phyloP scores from a whole-genome alignment of 30 jellyfish, hydroid and myxozoan species.

The Phacellophora camtschatica region DNA sequence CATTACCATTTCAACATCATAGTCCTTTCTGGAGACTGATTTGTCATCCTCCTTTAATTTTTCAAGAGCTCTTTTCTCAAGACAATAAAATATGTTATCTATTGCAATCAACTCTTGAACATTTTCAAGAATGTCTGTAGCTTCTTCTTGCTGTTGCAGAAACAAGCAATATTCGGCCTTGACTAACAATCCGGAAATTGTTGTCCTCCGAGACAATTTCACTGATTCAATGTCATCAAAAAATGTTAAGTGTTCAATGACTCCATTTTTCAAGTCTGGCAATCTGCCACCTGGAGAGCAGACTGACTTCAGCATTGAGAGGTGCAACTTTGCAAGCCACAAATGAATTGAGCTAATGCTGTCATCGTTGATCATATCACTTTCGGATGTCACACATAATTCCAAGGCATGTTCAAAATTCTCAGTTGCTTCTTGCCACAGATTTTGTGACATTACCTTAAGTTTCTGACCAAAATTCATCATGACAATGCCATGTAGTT shows the following conservation, averaged over 20 bases:
- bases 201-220: conserved; percentile 34
- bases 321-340: conserved; percentile 43
- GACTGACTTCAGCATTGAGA: conserved; percentile 24
- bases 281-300: conserved; percentile 52
- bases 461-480: conserved; percentile 77
- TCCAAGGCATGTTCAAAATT: conserved; percentile 43
- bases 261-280: conserved; percentile 43
- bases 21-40: neutral
- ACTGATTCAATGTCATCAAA: conserved; percentile 49
- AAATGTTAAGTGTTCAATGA: conserved; percentile 14
- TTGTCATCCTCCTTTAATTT: neutral
- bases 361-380: conserved; percentile 20
- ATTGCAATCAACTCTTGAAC: conserved; percentile 20
- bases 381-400: neutral
- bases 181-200: conserved; percentile 24
- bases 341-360: conserved; percentile 14
- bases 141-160: conserved; percentile 11
- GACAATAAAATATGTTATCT: conserved; percentile 36
- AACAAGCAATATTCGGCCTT: conserved; percentile 34
- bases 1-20: conserved; percentile 17
- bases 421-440: conserved; percentile 75
- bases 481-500: conserved; percentile 66
- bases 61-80: conserved; percentile 12
- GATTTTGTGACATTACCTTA: conserved; percentile 32
- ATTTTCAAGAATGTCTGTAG: conserved; percentile 14